These are phyloP conservation scores for Ephialtes manifestator DNA, from an alignment of 2,888 invertebrate species.

Conservation along the genomic window DNA sequence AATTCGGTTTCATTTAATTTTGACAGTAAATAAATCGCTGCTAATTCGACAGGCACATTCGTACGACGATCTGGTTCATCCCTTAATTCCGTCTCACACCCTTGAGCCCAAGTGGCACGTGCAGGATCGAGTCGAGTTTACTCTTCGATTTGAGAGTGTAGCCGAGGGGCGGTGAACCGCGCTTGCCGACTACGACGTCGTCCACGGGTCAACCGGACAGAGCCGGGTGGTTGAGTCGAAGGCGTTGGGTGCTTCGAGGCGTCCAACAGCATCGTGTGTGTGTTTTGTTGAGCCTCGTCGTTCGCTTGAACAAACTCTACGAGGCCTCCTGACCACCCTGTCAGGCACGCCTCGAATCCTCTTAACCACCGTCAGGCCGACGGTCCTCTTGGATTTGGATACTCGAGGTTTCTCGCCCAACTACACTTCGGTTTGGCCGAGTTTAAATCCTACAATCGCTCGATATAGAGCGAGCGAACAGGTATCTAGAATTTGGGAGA, in stretches of 20 bases:
- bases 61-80: constrained; percentile 34
- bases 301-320: constrained; percentile 77
- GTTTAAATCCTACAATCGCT: background rate
- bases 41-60: constrained; percentile 51
- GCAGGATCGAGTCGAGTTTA: constrained; percentile 60
- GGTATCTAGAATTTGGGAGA: background rate
- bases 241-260: constrained; percentile 47
- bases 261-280: constrained; percentile 67
- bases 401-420: background rate
- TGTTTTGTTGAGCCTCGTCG: constrained; percentile 75
- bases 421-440: constrained; percentile 2
- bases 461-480: constrained; percentile 37
- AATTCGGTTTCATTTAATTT: background rate
- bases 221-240: constrained; percentile 51
- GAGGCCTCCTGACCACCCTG: constrained; percentile 78
- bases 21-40: background rate
- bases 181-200: constrained; percentile 57
- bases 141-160: constrained; percentile 68
- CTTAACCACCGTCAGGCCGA: background rate
- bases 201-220: constrained; percentile 48
- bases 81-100: constrained; percentile 6
- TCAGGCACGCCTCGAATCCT: constrained; percentile 39
- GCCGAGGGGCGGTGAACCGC: constrained; percentile 70
- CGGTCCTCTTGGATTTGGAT: background rate
- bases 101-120: constrained; percentile 2